These are phyloP conservation scores for Zoroaster sp. DNA, from an alignment of 53 echinoderm and acorn worm species.

Conservation along the genomic window DNA sequence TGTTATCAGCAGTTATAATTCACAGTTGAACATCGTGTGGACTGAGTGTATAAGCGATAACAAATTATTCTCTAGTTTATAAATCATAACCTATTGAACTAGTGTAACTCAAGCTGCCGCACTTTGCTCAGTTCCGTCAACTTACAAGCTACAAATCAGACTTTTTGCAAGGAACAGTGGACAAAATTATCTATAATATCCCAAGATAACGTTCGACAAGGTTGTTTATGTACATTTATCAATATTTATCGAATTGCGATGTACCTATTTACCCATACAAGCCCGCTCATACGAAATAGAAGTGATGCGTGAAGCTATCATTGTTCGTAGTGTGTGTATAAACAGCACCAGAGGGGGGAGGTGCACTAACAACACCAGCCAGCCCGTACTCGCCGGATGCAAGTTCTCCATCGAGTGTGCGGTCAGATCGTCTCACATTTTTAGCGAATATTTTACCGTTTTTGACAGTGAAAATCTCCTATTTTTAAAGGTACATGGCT, in stretches of 20 bases:
- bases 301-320: slow-evolving; percentile 39
- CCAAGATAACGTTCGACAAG: background rate
- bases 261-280: background rate
- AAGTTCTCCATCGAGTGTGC: slow-evolving; percentile 41
- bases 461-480: slow-evolving; percentile 33
- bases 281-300: slow-evolving; percentile 20
- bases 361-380: slow-evolving; percentile 54
- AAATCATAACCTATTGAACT: no score
- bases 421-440: slow-evolving; percentile 57
- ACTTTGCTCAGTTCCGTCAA: background rate
- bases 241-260: background rate
- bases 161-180: background rate
- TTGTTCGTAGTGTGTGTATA: slow-evolving; percentile 46
- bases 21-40: no score
- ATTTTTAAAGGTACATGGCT: slow-evolving; percentile 21
- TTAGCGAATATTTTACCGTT: slow-evolving; percentile 49
- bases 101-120: background rate
- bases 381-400: slow-evolving; percentile 41
- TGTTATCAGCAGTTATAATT: no score
- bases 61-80: no score
- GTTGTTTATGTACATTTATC: background rate
- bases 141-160: background rate
- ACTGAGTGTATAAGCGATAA: no score
- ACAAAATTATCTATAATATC: background rate
- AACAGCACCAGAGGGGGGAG: slow-evolving; percentile 51